Percentiles rank a stretch among this genome's conserved stretches.
Conservation (phyloP, 2,113 vertebrate species). For the Aptenodytes forsteri region DNA sequence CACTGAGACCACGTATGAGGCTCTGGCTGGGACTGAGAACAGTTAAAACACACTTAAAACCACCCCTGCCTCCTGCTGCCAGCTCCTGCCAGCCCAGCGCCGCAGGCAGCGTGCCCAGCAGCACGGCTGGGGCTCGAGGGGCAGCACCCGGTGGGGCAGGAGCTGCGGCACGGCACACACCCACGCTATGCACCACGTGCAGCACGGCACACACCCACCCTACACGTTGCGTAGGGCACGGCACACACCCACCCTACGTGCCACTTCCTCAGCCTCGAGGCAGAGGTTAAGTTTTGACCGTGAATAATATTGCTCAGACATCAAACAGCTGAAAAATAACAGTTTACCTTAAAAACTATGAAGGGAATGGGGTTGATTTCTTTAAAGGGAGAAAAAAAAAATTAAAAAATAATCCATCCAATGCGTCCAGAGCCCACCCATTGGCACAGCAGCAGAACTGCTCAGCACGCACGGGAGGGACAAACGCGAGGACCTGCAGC, state of each 20-base stretch:
- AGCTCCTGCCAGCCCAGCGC: not conserved
- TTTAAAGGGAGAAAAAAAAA: not conserved
- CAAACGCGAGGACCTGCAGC: not conserved
- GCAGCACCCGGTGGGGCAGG: not conserved
- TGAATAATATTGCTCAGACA: not conserved
- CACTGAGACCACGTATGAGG: accelerated
- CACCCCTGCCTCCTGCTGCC: not conserved
- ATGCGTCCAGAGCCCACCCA: not conserved
- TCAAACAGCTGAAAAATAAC: not conserved
- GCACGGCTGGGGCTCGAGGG: not conserved
- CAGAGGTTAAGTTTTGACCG: not conserved
- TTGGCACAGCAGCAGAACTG: not conserved
- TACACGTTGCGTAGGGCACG: accelerated
- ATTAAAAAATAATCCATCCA: not conserved
- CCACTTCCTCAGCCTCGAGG: not conserved
- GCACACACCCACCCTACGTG: not conserved
- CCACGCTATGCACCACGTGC: accelerated
- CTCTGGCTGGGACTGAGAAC: accelerated
- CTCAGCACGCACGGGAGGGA: not conserved
- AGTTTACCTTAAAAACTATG: not conserved
- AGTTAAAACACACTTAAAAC: not conserved
- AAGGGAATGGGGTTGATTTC: not conserved
- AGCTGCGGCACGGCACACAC: not conserved
- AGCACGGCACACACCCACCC: not conserved
- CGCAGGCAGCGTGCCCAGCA: not conserved